phyloP scores from a whole-genome alignment of 2,888 invertebrate species.

The Andrena marginata region DNA sequence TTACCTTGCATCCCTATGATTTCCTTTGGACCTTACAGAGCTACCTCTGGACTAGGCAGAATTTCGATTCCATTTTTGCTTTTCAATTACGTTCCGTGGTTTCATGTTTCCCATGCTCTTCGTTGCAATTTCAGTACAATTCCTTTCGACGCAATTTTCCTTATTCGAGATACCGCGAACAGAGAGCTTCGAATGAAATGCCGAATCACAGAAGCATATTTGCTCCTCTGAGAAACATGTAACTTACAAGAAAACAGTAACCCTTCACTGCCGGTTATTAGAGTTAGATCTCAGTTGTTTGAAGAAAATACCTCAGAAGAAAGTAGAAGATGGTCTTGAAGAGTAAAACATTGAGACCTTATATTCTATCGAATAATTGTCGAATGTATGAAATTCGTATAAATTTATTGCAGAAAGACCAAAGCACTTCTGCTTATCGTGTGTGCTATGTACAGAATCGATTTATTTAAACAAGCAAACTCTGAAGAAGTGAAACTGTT shows the following conservation, averaged over 20 bases:
- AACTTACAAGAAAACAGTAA: conserved; percentile 7
- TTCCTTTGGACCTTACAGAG: neutral
- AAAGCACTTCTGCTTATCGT: too few species aligned
- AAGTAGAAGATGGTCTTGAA: neutral
- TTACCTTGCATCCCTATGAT: neutral
- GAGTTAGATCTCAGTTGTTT: neutral
- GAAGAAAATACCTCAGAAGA: neutral
- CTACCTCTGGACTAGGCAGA: neutral
- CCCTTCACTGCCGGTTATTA: neutral
- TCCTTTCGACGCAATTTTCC: neutral
- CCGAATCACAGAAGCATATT: conserved; percentile 8
- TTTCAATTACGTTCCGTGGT: neutral
- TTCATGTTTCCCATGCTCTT: neutral
- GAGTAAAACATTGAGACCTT: neutral
- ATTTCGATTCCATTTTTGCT: neutral
- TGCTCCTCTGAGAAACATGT: neutral
- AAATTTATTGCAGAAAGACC: neutral
- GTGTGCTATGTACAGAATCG: too few species aligned
- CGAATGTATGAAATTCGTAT: neutral
- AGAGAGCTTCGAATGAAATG: conserved; percentile 8
- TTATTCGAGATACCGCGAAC: neutral
- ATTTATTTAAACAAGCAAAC: too few species aligned
- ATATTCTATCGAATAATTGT: neutral
- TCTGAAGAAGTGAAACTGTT: neutral
- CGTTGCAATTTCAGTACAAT: conserved; percentile 6